Conservation (phyloP, 2,797 vertebrate species). For the Kryptopterus vitreolus region DNA sequence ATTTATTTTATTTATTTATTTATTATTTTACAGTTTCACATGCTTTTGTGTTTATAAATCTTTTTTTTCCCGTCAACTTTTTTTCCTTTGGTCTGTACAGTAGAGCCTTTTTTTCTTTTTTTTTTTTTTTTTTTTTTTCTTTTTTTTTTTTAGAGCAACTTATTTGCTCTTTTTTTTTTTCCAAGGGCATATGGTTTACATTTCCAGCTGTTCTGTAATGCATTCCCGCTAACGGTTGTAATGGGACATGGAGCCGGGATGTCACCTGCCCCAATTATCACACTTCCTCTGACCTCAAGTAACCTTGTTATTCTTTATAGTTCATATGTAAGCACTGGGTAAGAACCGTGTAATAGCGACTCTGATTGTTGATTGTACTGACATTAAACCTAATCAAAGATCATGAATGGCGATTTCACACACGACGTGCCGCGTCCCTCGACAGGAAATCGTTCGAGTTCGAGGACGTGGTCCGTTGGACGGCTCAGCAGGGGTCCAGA, state of each 20-base stretch:
- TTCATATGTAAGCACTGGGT: neutral
- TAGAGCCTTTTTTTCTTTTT: slow-evolving; percentile 15
- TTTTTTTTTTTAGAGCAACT: neutral
- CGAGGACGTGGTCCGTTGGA: slow-evolving; percentile 87
- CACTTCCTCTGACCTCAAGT: neutral
- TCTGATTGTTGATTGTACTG: neutral
- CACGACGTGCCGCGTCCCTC: neutral
- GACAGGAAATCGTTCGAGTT: slow-evolving; percentile 98
- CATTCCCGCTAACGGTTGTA: neutral
- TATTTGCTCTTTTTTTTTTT: neutral
- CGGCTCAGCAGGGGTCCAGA: slow-evolving; percentile 65
- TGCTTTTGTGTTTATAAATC: slow-evolving; percentile 25
- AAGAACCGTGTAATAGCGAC: slow-evolving; percentile 5
- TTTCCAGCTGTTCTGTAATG: slow-evolving; percentile 8
- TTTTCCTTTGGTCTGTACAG: neutral
- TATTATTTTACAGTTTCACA: slow-evolving; percentile 46
- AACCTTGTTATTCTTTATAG: neutral
- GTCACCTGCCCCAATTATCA: neutral
- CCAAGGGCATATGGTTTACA: slow-evolving; percentile 3
- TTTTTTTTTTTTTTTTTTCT: neutral
- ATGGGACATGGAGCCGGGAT: neutral
- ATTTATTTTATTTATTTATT: slow-evolving; percentile 33
- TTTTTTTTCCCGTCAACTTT: slow-evolving; percentile 22
- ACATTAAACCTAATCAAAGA: neutral
- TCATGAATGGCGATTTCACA: neutral